Base-by-base conservation (phyloP, 2,797 vertebrate species). In the Neosilurus hyrtlii region DNA sequence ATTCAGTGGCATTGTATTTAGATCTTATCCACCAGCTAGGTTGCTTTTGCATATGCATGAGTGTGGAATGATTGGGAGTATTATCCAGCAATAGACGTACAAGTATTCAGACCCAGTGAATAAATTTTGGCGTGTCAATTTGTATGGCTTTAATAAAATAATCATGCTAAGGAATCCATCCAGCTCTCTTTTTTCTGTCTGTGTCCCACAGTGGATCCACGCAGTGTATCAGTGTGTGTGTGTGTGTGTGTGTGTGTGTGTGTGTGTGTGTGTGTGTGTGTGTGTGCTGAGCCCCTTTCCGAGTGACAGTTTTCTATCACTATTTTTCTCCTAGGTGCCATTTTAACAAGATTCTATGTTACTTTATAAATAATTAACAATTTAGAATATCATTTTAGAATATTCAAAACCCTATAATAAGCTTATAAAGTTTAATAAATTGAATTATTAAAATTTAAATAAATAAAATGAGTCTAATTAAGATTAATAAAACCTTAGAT, bases 11-110 rank as follows among this genome's bases (percentile, higher is more conserved):
- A 66, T 73, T 82, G 80, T 73, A 82, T 85, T 82, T 82, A 24
- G 74, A 76, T 78, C 52, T 71, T 71, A 84, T 85, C 65, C 73
- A 65, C 73, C 43, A 63, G 57, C 83, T 77, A 43, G 71, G 51
- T 56, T 79, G 71, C 65, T 81, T 73, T 65, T 82, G 67, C 80
- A 85, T 85, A 85, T 85, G 67, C 66, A 85, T 85, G 84, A 82
- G 66, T 3, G 15, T 54, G 24, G 49, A 77, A 66, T 68, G 62
- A 82, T 61, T 26, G 30, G 16, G 51, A 63, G 30, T 24, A 30
- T 54, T 65, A 61, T 78, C 12, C 24, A 78, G 63, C 52, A 72
- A 22, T 85, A 84, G 66, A 84, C 20, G 20, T 68, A 81, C 4
- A 30, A 73, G 16, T 61, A 30, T 14, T 78, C 71, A 65, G 51